Evolutionary conservation across 2,888 invertebrate species (phyloP), one percentile per base, ranked within the genome.

Genomic region (Diaprepes abbreviatus): DNA sequence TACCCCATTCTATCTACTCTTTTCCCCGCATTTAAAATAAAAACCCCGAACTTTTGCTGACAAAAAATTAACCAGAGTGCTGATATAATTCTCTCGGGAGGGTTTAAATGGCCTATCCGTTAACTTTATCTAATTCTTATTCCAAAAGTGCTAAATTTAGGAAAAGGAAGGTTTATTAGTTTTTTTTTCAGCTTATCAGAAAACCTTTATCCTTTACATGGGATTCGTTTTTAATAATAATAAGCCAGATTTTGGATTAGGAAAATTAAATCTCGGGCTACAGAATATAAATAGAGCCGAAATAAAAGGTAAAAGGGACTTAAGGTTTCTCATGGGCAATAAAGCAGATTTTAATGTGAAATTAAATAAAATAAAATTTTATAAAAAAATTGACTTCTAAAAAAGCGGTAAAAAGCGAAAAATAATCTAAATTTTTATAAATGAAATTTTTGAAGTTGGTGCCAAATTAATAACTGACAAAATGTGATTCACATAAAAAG

Each of bases 141-240:
- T 43, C 43, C 21, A 4, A 17, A 21, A 43, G 43, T 43, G 43
- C 43, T 21, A 43, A 43, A 43, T 43, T 43, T 43, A 2, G 21
- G 4, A n/a, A 43, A 5, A 43, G 43, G 5, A 21, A 19, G 43
- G 43, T 43, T 43, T 43, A 43, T 43, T 43, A 21, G 43, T 43
- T 21, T 43, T 43, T 17, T 43, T 43, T 43, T 43, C 21, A n/a
- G 21, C 43, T 43, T 43, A 43, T 43, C 43, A 43, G 43, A n/a
- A 43, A 43, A 43, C 43, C 19, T 43, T 43, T 43, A 43, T 43
- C 43, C 43, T 17, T 43, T 14, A 43, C 43, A 43, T 19, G 43
- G 43, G 10, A 43, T 43, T 43, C 43, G 43, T 43, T 43, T 43
- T 43, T 43, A 43, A 43, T 43, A 43, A 43, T 43, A 43, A 43